Conservation (phyloP, 2,113 vertebrate genomes). For the Cercopithecus mona region DNA sequence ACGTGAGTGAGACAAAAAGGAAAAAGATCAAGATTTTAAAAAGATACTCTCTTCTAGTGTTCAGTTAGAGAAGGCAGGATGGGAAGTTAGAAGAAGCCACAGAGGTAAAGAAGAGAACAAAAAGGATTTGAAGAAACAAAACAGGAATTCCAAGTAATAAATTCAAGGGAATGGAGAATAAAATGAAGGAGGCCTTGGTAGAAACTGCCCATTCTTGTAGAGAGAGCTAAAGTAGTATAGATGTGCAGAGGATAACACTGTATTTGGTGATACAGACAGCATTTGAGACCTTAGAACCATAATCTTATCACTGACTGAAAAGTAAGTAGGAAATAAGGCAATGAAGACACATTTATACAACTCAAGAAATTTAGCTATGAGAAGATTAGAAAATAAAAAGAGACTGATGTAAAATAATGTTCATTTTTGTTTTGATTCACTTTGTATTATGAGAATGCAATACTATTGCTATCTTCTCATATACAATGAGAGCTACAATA, state of each 20-base stretch:
- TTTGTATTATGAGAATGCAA: neutral
- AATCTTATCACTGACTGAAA: neutral
- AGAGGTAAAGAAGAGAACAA: neutral
- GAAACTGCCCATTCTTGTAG: neutral
- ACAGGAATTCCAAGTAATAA: neutral
- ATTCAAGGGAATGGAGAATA: neutral
- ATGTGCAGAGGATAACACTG: too few relatives aligned
- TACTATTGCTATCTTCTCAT: neutral
- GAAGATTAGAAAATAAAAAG: neutral
- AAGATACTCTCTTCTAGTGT: neutral
- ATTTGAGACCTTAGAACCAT: neutral
- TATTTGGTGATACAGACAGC: neutral
- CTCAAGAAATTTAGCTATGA: neutral
- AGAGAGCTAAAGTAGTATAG: neutral
- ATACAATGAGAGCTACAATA: too few relatives aligned
- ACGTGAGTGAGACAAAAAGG: neutral
- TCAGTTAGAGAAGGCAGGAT: neutral
- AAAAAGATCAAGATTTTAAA: neutral
- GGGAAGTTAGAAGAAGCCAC: neutral
- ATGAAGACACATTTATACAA: neutral
- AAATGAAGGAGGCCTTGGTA: neutral
- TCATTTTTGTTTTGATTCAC: neutral
- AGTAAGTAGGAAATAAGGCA: neutral
- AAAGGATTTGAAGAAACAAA: neutral
- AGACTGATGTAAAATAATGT: neutral